phyloP scores from a whole-genome alignment of 1,140 invertebrate species.

The Diorhabda carinulata region DNA sequence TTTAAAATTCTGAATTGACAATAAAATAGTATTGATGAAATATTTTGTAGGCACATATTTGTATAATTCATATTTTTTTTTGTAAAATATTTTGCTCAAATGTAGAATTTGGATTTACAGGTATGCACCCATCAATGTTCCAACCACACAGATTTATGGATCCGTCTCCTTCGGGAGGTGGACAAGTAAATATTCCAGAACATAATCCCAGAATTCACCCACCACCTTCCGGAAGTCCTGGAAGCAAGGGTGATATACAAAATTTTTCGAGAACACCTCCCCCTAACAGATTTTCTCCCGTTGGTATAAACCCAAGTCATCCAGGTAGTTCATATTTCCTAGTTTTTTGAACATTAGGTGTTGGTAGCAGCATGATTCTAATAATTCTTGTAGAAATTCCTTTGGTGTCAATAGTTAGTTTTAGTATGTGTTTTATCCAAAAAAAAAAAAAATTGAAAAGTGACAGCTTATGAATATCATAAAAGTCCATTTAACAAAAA shows the following conservation, averaged over 20 bases:
- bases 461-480: no score
- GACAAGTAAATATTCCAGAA: constrained; percentile 45
- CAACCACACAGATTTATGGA: constrained; percentile 55
- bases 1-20: no score
- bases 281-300: not conserved
- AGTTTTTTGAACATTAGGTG: not conserved
- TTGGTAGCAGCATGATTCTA: not conserved
- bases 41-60: no score
- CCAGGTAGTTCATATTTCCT: not conserved
- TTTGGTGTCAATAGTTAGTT: no score
- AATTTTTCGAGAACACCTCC: constrained; percentile 12
- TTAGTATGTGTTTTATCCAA: no score
- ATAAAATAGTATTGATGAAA: no score
- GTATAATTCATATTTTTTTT: no score
- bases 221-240: constrained; percentile 1
- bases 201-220: constrained; percentile 24
- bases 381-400: no score
- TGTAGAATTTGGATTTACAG: not conserved
- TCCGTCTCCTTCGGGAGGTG: constrained; percentile 46
- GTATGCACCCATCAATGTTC: constrained; percentile 46
- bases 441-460: no score
- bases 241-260: not conserved
- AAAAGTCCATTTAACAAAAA: no score
- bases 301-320: not conserved
- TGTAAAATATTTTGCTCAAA: no score